These are phyloP conservation scores for Hyles vespertilio DNA, from an alignment of 1,140 invertebrate genomes.

Conservation along the genomic window DNA sequence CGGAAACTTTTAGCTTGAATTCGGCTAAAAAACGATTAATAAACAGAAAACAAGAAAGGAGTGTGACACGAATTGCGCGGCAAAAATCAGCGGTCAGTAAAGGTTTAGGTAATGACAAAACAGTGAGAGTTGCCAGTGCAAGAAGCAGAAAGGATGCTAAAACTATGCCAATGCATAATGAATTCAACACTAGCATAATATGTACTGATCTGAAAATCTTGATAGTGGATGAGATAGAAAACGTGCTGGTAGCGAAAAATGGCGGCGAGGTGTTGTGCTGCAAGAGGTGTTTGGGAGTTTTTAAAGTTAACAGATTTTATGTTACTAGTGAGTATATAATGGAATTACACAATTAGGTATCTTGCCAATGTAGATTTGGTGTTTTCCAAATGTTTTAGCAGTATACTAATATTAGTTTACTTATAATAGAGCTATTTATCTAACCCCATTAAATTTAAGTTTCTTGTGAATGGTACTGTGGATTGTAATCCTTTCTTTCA, in stretches of 20 bases:
- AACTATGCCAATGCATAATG: constrained; percentile 26
- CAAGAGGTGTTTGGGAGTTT: constrained; percentile 26
- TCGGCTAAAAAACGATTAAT: constrained; percentile 48
- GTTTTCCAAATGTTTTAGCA: too few relatives aligned
- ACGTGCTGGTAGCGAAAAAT: constrained; percentile 52
- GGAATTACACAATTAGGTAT: constrained; percentile 6
- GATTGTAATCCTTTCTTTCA: too few relatives aligned
- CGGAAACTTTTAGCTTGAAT: constrained; percentile 43
- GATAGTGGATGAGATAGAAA: constrained; percentile 32
- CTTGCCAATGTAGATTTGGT: too few relatives aligned
- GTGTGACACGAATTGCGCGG: constrained; percentile 23
- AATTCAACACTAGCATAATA: constrained; percentile 24
- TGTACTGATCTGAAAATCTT: constrained; percentile 56
- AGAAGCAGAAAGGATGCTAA: constrained; percentile 19
- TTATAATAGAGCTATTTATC: too few relatives aligned
- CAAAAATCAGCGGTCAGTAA: constrained; percentile 21
- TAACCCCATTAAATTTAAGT: too few relatives aligned
- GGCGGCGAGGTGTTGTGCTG: constrained; percentile 53
- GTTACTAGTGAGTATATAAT: constrained; percentile 46
- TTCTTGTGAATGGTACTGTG: too few relatives aligned
- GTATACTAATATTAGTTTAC: too few relatives aligned
- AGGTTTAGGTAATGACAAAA: constrained; percentile 34
- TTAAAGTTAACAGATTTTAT: constrained; percentile 41
- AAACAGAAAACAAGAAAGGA: constrained; percentile 39
- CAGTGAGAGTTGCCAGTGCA: constrained; percentile 46